Base-by-base conservation (phyloP, 2,888 invertebrate genomes). In the Thecophora atra region DNA sequence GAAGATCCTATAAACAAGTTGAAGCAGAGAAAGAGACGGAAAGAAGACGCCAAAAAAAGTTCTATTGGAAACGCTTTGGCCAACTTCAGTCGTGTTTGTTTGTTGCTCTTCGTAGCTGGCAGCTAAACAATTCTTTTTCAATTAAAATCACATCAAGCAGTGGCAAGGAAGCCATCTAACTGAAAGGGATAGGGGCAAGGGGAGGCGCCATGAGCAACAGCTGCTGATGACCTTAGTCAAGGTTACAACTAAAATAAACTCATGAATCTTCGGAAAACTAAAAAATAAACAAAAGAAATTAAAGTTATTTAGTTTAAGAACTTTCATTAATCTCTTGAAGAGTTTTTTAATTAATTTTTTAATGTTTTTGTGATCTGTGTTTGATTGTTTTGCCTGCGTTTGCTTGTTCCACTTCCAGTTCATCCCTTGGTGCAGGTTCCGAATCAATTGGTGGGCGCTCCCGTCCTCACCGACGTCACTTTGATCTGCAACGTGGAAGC, bases 351-450 rank as follows among this genome's bases (percentile, higher is more conserved):
- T 11, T 42, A 6, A 2, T 37, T 42, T 37, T 54, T 44, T 19
- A 21, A 51, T 54, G 8, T 63, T 19, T 62, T 19, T 64, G 68
- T 47, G 7, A 64, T 37, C 70, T 19, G 68, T 21, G 17, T 52
- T 71, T 54, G 42, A 30, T 13, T 63, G n/a, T 56, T 19, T 60
- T 70, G n/a, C n/a, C n/a, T n/a, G n/a, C n/a, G n/a, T 52, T 13
- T 65, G 30, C 70, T 24, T 69, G n/a, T 28, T 21, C 21, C n/a
- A 13, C 19, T 69, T 69, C 19, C 91, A 96, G 96, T 96, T 90
- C 95, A 95, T 87, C 96, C 96, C 68, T 88, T 95, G 88, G 95
- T 96, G 80, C 95, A 95, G 91, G 96, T 96, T 80, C 95, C 95
- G 80, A 96, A 95, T 89, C 96, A 96, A 89, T 90, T 96, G 85